These are phyloP conservation scores for Mergus octosetaceus DNA, from an alignment of 2,797 vertebrate species.

Conservation along the genomic window DNA sequence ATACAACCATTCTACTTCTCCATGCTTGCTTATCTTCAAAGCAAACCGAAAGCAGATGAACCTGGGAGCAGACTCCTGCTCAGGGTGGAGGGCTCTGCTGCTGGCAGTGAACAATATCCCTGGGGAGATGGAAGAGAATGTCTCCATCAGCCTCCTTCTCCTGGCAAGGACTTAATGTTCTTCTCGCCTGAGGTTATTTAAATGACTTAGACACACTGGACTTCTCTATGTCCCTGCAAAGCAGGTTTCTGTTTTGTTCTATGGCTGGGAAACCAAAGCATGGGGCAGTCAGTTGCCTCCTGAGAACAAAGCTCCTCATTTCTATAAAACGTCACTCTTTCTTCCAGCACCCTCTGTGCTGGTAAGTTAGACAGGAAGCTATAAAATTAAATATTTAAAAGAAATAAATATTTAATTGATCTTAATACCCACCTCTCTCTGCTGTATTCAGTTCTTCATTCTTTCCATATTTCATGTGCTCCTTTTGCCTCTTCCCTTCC, in stretches of 20 bases:
- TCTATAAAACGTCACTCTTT: neutral
- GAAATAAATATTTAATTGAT: neutral
- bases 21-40: neutral
- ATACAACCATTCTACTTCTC: neutral
- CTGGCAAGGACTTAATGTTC: neutral
- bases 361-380: neutral
- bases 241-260: neutral
- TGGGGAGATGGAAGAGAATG: neutral
- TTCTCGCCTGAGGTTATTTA: neutral
- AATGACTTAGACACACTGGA: neutral
- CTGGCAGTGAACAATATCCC: neutral
- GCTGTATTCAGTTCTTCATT: neutral
- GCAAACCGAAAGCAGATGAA: neutral
- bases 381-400: neutral
- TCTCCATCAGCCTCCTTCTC: neutral
- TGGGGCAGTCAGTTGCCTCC: neutral
- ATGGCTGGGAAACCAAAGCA: neutral
- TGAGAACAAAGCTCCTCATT: neutral
- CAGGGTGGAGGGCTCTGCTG: neutral
- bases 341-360: neutral
- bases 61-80: neutral
- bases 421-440: neutral
- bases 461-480: neutral
- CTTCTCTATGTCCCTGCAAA: neutral
- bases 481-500: neutral